These are phyloP conservation scores for Sarotherodon lohbergeri DNA, from an alignment of 2,113 vertebrate genomes.

Conservation along the genomic window DNA sequence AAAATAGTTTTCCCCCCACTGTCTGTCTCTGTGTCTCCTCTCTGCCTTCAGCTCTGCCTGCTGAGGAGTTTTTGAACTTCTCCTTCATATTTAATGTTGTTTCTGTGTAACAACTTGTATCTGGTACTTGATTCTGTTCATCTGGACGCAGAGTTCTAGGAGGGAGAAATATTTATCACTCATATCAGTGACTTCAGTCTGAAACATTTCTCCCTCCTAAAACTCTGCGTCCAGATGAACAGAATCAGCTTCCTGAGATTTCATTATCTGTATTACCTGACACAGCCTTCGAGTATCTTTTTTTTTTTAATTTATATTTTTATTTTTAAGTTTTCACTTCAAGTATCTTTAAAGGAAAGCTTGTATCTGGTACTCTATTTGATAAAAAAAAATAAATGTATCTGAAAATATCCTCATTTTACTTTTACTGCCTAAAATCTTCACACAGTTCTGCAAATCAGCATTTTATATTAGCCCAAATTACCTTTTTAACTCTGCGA, in stretches of 20 bases:
- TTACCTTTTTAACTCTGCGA: fast-evolving
- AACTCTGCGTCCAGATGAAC: fast-evolving
- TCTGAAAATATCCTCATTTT: fast-evolving
- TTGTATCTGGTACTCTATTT: fast-evolving
- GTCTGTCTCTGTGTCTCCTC: not conserved
- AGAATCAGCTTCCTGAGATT: not conserved
- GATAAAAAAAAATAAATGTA: not conserved
- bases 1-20: fast-evolving
- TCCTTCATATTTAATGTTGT: not conserved
- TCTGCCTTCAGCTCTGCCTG: not conserved
- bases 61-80: not conserved
- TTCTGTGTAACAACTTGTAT: not conserved
- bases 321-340: too few species aligned
- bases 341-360: not conserved
- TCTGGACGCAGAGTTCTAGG: not conserved
- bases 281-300: too few species aligned
- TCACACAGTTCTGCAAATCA: fast-evolving
- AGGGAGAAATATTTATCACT: not conserved
- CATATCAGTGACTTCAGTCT: not conserved
- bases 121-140: not conserved
- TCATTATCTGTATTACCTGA: not conserved
- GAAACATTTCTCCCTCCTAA: not conserved
- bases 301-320: too few species aligned
- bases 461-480: not conserved
- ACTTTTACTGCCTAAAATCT: not conserved